Percentiles rank a stretch among this genome's conserved stretches.
phyloP scores from a whole-genome alignment of 2,888 invertebrate genomes.

The Myopa tessellatipennis region DNA sequence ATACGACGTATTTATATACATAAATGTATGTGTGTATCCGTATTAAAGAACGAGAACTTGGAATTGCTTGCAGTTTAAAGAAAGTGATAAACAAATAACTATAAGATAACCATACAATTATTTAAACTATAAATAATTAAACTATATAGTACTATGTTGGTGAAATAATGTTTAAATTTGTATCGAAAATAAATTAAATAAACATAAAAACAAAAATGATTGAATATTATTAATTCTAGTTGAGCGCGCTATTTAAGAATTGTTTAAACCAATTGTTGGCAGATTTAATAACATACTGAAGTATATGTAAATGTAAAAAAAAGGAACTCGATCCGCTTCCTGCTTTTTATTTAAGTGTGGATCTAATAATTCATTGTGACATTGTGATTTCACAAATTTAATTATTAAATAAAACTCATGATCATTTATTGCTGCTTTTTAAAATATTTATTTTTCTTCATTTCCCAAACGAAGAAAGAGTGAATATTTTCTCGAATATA shows the following conservation, averaged over 20 bases:
- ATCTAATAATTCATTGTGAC: too few species aligned
- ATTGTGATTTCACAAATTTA: too few species aligned
- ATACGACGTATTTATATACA: too few species aligned
- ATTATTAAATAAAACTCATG: neutral
- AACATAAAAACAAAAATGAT: neutral
- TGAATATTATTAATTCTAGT: neutral
- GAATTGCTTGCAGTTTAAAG: neutral
- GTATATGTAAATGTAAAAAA: slow-evolving; percentile 19
- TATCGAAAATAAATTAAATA: neutral
- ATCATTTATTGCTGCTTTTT: neutral
- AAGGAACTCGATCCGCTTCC: neutral
- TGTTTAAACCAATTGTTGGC: slow-evolving; percentile 7
- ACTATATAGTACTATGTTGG: neutral
- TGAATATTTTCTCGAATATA: too few species aligned
- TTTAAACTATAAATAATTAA: neutral
- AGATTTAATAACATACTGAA: neutral
- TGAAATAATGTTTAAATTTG: too few species aligned
- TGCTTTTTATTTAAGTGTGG: too few species aligned
- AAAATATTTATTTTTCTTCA: slow-evolving; percentile 2
- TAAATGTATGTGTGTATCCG: too few species aligned
- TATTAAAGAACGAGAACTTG: too few species aligned
- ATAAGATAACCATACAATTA: neutral
- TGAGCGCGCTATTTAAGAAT: too few species aligned
- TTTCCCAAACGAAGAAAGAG: neutral
- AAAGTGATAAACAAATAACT: slow-evolving; percentile 16